A percentile compares a stretch with the other conserved stretches of the same genome.
Evolutionary conservation across 2,888 invertebrate genomes (phyloP).

Genomic region (Zhuqinia jingwanae): DNA sequence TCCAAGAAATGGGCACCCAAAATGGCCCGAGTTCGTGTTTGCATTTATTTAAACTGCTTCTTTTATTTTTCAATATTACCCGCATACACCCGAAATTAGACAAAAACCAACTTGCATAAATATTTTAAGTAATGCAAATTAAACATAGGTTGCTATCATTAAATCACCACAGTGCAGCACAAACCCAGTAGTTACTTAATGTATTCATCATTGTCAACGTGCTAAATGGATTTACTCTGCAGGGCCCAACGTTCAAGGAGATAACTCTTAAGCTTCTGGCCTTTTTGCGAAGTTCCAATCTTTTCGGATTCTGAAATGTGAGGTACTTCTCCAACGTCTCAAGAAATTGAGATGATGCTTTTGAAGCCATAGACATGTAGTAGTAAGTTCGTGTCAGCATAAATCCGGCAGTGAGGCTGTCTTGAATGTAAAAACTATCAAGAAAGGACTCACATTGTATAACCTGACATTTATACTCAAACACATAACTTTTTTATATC

Average conservation of each 20-base stretch:
- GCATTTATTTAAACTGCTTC: too few species aligned
- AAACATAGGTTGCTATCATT: not conserved
- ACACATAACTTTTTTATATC: not conserved
- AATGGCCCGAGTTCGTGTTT: too few species aligned
- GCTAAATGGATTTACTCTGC: not conserved
- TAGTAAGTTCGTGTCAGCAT: not conserved
- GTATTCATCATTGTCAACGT: not conserved
- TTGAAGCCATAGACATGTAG: not conserved
- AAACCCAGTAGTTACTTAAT: conserved; percentile 4
- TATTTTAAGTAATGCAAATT: too few species aligned
- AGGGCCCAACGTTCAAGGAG: conserved; percentile 13
- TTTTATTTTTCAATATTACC: too few species aligned
- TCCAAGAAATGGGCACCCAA: too few species aligned
- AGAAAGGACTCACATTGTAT: not conserved
- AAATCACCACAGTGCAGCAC: conserved; percentile 14
- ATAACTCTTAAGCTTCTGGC: conserved; percentile 1
- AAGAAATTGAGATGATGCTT: not conserved
- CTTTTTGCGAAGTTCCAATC: not conserved
- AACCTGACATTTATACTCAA: not conserved
- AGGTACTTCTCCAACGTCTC: not conserved
- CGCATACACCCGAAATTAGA: too few species aligned
- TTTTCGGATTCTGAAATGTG: not conserved
- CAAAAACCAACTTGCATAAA: too few species aligned
- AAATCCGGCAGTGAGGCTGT: not conserved
- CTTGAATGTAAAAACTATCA: not conserved